Conservation (phyloP, 2,797 vertebrate species). For the Myioborus miniatus region DNA sequence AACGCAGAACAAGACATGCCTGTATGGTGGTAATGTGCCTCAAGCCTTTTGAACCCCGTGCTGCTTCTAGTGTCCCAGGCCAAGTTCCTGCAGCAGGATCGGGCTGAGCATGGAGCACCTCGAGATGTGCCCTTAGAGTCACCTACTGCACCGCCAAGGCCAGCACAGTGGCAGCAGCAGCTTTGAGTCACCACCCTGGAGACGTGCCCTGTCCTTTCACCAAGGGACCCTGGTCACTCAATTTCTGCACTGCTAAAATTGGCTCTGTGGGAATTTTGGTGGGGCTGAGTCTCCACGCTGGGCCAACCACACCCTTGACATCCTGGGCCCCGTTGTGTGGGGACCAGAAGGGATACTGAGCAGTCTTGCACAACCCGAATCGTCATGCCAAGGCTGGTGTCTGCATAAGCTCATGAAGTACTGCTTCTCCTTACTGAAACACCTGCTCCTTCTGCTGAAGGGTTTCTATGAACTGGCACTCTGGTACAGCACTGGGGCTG, state of each 20-base stretch:
- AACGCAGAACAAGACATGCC: not conserved
- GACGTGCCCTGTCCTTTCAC: not conserved
- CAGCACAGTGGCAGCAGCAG: not conserved
- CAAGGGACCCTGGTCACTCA: not conserved
- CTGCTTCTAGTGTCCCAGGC: not conserved
- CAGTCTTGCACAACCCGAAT: not conserved
- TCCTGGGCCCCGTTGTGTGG: not conserved
- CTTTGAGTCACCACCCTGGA: not conserved
- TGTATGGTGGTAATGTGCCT: not conserved
- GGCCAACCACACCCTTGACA: not conserved
- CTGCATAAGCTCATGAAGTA: not conserved
- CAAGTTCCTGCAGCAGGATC: not conserved
- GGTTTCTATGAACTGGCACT: not conserved
- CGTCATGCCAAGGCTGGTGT: not conserved
- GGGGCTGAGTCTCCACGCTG: not conserved
- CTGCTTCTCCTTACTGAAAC: not conserved
- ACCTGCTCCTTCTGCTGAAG: not conserved
- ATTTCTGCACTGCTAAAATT: not conserved
- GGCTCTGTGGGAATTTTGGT: not conserved
- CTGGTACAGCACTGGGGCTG: rapidly evolving
- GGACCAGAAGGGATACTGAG: not conserved
- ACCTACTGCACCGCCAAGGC: not conserved
- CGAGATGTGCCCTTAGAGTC: not conserved
- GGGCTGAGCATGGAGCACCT: not conserved
- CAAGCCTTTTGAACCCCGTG: not conserved